phyloP scores from a whole-genome alignment of 1,140 invertebrate species.

The Calliphora vicina region DNA sequence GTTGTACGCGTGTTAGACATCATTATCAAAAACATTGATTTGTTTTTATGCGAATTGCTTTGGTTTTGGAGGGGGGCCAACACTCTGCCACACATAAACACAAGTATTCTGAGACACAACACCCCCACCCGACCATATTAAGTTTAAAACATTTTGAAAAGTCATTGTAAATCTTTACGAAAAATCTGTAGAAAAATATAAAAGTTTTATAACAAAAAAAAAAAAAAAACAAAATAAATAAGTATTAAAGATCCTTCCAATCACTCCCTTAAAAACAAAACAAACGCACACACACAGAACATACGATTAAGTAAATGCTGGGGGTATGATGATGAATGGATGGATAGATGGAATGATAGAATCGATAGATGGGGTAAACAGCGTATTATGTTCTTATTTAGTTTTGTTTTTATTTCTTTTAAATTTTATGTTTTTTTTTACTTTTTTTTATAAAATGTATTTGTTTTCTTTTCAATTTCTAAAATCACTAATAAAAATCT shows the following conservation, averaged over 20 bases:
- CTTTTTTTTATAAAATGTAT: too few species aligned
- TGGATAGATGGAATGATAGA: background rate
- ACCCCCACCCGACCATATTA: background rate
- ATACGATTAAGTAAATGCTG: background rate
- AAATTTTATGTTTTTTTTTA: slow-evolving; percentile 8
- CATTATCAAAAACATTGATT: slow-evolving; percentile 34
- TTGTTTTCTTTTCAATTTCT: too few species aligned
- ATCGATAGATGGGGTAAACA: background rate
- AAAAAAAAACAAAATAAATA: background rate
- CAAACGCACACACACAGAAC: background rate
- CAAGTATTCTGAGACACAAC: background rate
- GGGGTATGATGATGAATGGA: background rate
- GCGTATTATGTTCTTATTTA: slow-evolving; percentile 27
- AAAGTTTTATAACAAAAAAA: background rate
- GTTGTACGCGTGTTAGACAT: slow-evolving; percentile 27
- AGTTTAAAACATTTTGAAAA: slow-evolving; percentile 17
- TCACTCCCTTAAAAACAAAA: slow-evolving; percentile 11
- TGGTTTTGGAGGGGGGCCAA: background rate
- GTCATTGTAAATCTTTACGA: slow-evolving; percentile 25
- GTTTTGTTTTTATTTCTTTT: slow-evolving; percentile 29
- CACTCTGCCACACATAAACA: too few species aligned
- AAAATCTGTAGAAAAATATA: slow-evolving; percentile 25
- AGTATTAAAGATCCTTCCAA: slow-evolving; percentile 1
- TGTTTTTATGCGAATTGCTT: slow-evolving; percentile 18
- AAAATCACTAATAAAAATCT: too few species aligned